Base-by-base conservation (phyloP, 92 coral and sea anemone species). In the Palythoa heliodiscus region DNA sequence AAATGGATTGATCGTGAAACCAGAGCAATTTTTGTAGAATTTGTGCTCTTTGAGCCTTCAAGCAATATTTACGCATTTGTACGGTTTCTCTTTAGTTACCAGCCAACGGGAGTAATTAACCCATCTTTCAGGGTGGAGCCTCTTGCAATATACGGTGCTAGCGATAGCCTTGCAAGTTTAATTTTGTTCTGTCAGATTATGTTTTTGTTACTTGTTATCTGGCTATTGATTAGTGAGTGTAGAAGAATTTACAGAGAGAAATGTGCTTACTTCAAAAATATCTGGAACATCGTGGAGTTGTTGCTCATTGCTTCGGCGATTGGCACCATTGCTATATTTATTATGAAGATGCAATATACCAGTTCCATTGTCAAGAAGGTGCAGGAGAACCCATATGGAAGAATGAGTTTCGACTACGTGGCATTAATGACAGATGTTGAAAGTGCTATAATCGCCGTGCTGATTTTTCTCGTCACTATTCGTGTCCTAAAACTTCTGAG, bases 401-500 rank as follows among this genome's bases (percentile, higher is more conserved):
- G 97, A 52, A 92, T 93, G 92, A 95, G 97, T 73, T 95, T 95
- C 72, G 97, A 95, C 86, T 95, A 92, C 75, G 94, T 95, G 61
- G 88, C 85, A n/a, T 78, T 85, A 35, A 86, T 94, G 79, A 93
- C 93, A 11, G 93, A 90, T 80, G 77, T 94, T 7, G 95, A 86
- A 61, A 92, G 90, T 16, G 71, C 95, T 16, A 68, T 95, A 19
- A 91, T 93, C 16, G 90, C 94, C 11, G 19, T 93, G 43, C 84
- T 91, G 25, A 89, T 94, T 24, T 95, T 95, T 80, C 87, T 95
- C 19, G 91, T 93, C 23, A 93, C 97, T 25, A 82, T 93, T 71
- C 95, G 95, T 43, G 90, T 95, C 47, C 94, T 95, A 63, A 92
- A 93, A 40, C 88, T 93, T 22, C 57, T 95, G 54, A 87, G 88